A percentile compares a stretch with the other conserved stretches of the same genome.
phyloP scores from a whole-genome alignment of 2,113 vertebrate species.

The Channa argus region DNA sequence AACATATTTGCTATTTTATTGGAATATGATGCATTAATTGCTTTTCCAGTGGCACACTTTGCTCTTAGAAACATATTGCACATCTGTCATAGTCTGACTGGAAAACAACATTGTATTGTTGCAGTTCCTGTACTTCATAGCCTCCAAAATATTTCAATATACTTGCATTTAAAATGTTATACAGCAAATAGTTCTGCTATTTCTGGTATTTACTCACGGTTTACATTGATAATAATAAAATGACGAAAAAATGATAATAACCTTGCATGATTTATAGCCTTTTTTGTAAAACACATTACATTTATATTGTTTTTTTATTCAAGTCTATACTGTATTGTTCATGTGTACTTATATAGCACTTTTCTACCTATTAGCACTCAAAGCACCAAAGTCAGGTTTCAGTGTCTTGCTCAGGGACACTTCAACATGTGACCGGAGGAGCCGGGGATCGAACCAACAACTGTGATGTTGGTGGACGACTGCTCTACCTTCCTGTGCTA shows the following conservation, averaged over 20 bases:
- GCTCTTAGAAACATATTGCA: background rate
- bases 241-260: background rate
- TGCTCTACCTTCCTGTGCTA: too few relatives aligned
- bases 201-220: background rate
- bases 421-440: too few relatives aligned
- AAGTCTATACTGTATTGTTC: background rate
- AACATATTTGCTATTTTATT: constrained; percentile 26
- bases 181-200: too few relatives aligned
- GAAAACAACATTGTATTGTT: background rate
- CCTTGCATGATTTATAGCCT: background rate
- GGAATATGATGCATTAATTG: background rate
- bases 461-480: too few relatives aligned
- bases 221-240: background rate
- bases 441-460: too few relatives aligned
- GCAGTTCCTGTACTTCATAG: background rate
- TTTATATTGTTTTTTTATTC: background rate
- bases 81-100: background rate
- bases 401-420: too few relatives aligned
- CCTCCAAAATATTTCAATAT: background rate
- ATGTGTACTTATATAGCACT: background rate
- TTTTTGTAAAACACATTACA: background rate
- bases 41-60: background rate
- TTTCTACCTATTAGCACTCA: too few relatives aligned
- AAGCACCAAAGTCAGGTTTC: too few relatives aligned
- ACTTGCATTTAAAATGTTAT: too few relatives aligned